Base-by-base conservation (phyloP, 2,888 invertebrate genomes). In the Fissipunctia ypsillon region DNA sequence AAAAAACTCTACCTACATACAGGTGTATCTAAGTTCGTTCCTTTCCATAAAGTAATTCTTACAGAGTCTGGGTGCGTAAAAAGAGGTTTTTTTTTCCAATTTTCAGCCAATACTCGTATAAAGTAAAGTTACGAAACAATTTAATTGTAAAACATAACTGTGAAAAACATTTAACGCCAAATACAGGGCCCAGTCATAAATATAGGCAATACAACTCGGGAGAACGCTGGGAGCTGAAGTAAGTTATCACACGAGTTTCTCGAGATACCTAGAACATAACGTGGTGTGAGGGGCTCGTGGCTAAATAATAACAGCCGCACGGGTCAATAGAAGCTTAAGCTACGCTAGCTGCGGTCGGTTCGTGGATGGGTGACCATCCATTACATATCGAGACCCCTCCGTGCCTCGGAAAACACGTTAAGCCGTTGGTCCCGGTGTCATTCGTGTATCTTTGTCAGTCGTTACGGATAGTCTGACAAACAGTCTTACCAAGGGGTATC, bases 171-270 rank as follows among this genome's bases (percentile, higher is more conserved):
- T 65, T 63, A 52, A 25, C 41, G 22, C 45, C 12, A 14, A 64
- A 59, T 64, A 48, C 50, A 69, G 70, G 50, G 48, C 14, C 45
- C 2, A 31, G 28, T 25, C 45, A 60, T 72, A 78, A 78, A 78
- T 78, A 76, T 57, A 35, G 35, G 50, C 38, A 63, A 70, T 71
- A 78, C 57, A 78, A 59, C 50, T n/a, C 19, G 14, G 28, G 43
- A 70, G 56, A 38, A 35, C 12, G 61, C n/a, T 35, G 41, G 2
- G 48, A 48, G 41, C 35, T 35, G 19, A 35, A 57, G 31, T 41
- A 41, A 70, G 61, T 70, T 70, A 57, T 31, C 14, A 57, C 28
- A 50, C 3, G 41, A 61, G 41, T 16, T 52, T 3, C 31, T 6
- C 3, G 25, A 56, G 10, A 31, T 77, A 63, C 14, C 10, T 68